These are phyloP conservation scores for Drosophila bocki DNA, from an alignment of 1,140 invertebrate species.

Conservation along the genomic window DNA sequence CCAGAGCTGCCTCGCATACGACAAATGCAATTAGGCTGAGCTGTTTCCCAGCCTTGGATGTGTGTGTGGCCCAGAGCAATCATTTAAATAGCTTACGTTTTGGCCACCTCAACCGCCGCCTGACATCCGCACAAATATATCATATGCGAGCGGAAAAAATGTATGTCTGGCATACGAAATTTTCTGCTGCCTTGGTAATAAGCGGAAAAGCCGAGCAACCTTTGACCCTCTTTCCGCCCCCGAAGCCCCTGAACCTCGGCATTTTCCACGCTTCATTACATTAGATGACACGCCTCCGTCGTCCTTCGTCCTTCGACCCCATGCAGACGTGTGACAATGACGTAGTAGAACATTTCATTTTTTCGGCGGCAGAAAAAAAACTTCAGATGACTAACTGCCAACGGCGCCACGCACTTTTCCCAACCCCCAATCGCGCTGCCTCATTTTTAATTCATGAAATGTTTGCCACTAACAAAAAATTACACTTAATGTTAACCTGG, in stretches of 20 bases:
- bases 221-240: constrained; percentile 27
- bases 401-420: constrained; percentile 53
- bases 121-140: constrained; percentile 42
- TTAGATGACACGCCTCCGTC: constrained; percentile 59
- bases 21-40: constrained; percentile 51
- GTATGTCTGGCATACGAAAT: constrained; percentile 47
- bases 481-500: constrained; percentile 60
- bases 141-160: constrained; percentile 27
- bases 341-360: constrained; percentile 63
- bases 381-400: constrained; percentile 61
- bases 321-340: constrained; percentile 59
- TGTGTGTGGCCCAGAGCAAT: constrained; percentile 29
- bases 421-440: not conserved
- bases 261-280: constrained; percentile 58
- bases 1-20: constrained; percentile 14
- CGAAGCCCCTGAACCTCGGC: not conserved
- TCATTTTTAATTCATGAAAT: constrained; percentile 68
- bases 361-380: constrained; percentile 47
- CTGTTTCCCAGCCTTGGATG: constrained; percentile 11
- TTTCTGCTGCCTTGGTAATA: constrained; percentile 31
- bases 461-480: constrained; percentile 67
- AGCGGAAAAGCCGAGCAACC: constrained; percentile 36
- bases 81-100: constrained; percentile 59
- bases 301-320: constrained; percentile 9
- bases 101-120: constrained; percentile 32